These are phyloP conservation scores for Brenthis daphne DNA, from an alignment of 2,888 invertebrate genomes.

Conservation along the genomic window DNA sequence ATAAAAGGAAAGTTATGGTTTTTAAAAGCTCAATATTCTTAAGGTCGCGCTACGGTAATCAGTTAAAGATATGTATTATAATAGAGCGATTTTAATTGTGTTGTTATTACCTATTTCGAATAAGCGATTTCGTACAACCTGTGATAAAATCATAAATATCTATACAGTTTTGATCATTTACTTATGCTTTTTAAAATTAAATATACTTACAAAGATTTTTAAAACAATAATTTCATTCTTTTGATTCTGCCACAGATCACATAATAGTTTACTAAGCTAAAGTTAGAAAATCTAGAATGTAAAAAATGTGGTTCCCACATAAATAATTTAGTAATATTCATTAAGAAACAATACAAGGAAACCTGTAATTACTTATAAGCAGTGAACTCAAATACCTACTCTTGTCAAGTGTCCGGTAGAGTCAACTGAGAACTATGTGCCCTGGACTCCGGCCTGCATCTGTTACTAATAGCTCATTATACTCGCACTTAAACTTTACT, in stretches of 20 bases:
- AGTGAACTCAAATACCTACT: conserved; percentile 16
- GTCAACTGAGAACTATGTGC: conserved; percentile 31
- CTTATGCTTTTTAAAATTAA: background rate
- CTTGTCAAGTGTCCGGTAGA: conserved; percentile 21
- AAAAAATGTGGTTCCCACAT: no score
- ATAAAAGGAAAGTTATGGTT: no score
- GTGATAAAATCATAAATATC: background rate
- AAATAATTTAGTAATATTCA: conserved; percentile 1
- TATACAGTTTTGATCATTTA: background rate
- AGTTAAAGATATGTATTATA: background rate
- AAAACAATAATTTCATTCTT: background rate
- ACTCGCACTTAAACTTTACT: conserved; percentile 4
- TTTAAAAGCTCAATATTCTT: no score
- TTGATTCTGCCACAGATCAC: no score
- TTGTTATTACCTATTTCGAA: conserved; percentile 1
- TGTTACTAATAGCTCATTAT: conserved; percentile 9
- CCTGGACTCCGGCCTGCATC: conserved; percentile 14
- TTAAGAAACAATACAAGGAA: conserved; percentile 19
- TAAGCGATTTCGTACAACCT: background rate
- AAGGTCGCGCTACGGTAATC: background rate
- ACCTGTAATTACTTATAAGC: conserved; percentile 18
- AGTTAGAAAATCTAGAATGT: no score
- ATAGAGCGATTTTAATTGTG: background rate
- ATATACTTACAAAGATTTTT: background rate
- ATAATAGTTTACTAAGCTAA: no score